Base-by-base conservation (phyloP, 2,888 invertebrate species). In the Ceriagrion tenellum region DNA sequence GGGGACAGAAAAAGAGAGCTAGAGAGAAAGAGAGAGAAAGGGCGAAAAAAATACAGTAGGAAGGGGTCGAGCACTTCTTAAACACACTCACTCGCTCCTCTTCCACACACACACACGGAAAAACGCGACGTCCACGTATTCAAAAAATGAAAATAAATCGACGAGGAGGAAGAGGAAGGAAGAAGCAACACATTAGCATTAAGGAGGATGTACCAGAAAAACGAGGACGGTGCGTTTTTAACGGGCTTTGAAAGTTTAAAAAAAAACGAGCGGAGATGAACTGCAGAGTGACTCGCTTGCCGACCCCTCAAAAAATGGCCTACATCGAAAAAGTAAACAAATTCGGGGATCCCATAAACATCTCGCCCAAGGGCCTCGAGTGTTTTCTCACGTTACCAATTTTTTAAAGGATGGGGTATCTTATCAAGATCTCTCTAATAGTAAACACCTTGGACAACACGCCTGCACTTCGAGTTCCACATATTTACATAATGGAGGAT, bases 151-250 rank as follows among this genome's bases (percentile, higher is more conserved):
- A 35, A 35, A 81, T 16, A 81, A 35, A 81, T 81, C 35, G 26
- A 81, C 35, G 13, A 93, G 20, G 23, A 13, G 69, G 23, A 59
- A 20, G 35, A 30, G 56, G 56, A 69, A 63, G 69, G 63, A 69
- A 63, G 69, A 35, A 93, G 93, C 93, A 93, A 93, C 93, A 93
- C 93, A 93, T 93, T 93, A 93, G 63, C 93, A 93, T 93, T 93
- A 40, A 93, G 69, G 63, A 69, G 47, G 93, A 93, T 93, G 93
- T 63, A 69, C 93, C 93, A 47, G 47, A 93, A 91, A 69, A 55
- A 89, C 13, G 89, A 55, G 89, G 55, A 0, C 18, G 47, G 89
- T 35, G 35, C 35, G 81, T 81, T 81, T 81, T 81, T 81, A 81
- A n/a, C 81, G 18, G 30, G 30, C 81, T n/a, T 81, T 81, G 35